phyloP scores from a whole-genome alignment of 1,140 invertebrate species.

The Drosophila varians region DNA sequence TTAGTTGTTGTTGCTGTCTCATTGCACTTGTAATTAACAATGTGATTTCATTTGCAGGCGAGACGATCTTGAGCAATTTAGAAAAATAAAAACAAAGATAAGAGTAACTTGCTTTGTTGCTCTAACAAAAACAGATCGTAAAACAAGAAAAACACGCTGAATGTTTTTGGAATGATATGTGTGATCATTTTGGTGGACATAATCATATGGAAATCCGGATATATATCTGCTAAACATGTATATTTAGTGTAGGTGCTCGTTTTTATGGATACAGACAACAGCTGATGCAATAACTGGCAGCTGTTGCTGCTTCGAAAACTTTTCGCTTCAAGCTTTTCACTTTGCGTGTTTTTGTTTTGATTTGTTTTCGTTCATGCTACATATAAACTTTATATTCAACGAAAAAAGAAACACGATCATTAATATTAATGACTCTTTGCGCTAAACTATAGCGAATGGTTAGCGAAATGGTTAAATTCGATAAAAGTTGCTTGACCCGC shows the following conservation, averaged over 20 bases:
- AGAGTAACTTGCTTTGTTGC: constrained; percentile 19
- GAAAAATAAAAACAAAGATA: constrained; percentile 30
- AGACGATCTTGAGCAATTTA: constrained; percentile 49
- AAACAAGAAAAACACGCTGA: constrained; percentile 10
- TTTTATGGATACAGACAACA: constrained; percentile 44
- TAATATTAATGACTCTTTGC: constrained; percentile 17
- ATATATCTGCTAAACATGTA: constrained; percentile 17
- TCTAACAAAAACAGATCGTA: constrained; percentile 13
- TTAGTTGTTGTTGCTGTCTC: constrained; percentile 25
- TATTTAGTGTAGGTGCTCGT: constrained; percentile 16
- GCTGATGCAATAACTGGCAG: constrained; percentile 59
- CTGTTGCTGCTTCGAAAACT: constrained; percentile 36
- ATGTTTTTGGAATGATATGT: constrained; percentile 9
- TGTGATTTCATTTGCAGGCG: constrained; percentile 35
- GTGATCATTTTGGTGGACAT: constrained; percentile 6
- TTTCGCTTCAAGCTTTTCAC: constrained; percentile 35
- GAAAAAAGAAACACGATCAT: constrained; percentile 2
- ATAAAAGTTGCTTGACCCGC: constrained; percentile 32
- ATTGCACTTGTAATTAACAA: constrained; percentile 51
- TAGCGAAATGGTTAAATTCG: background rate
- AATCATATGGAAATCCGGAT: constrained; percentile 31
- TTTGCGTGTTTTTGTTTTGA: constrained; percentile 31
- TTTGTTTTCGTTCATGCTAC: constrained; percentile 19
- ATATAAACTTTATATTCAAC: constrained; percentile 1
- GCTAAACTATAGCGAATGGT: background rate